Base-by-base conservation (phyloP, 2,797 vertebrate genomes). In the Halcyon chelicuti region DNA sequence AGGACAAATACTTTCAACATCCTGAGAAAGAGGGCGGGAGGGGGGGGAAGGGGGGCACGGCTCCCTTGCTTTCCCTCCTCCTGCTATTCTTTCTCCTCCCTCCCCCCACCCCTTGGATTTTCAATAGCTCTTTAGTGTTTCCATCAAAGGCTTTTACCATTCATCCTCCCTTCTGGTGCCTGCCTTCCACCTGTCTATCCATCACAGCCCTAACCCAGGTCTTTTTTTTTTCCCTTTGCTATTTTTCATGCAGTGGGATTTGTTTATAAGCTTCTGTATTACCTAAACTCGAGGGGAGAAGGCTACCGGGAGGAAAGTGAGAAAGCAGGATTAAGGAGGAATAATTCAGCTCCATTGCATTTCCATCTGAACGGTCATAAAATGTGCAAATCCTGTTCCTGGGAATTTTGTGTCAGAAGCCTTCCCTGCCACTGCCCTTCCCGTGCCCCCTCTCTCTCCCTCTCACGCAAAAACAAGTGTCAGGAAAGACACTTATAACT, bases 1-100 rank as follows among this genome's bases (percentile, higher is more conserved):
- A 94, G 94, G 91, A 96, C 94, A 97, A 97, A 94, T 94, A 96
- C 95, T 96, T 96, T 97, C 96, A 96, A 97, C 95, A 96, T 96
- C 96, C 94, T 96, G 94, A 97, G 95, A 96, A 96, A 94, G 84
- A 87, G 89, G 94, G 92, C 6, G 85, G 93, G 35, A 83, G 79
- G 93, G 86, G 84, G 88, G 78, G 66, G 52, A 31, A 40, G n/a
- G 89, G 93, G 95, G 80, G 90, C 90, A 95, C 14, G 22, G 94
- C 94, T 95, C 81, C 86, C 94, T 92, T 83, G 91, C 94, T 82
- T 95, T 87, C 92, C 91, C 92, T 86, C 95, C 95, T 92, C 92
- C 85, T 93, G 92, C 91, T 96, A 94, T 97, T 97, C 95, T 97
- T 90, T 70, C 95, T 80, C 89, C 91, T 89, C 92, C 94, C 96